A percentile compares a stretch with the other conserved stretches of the same genome.
Evolutionary conservation across 1,140 invertebrate species (phyloP).

Genomic region (Saccostrea echinata): DNA sequence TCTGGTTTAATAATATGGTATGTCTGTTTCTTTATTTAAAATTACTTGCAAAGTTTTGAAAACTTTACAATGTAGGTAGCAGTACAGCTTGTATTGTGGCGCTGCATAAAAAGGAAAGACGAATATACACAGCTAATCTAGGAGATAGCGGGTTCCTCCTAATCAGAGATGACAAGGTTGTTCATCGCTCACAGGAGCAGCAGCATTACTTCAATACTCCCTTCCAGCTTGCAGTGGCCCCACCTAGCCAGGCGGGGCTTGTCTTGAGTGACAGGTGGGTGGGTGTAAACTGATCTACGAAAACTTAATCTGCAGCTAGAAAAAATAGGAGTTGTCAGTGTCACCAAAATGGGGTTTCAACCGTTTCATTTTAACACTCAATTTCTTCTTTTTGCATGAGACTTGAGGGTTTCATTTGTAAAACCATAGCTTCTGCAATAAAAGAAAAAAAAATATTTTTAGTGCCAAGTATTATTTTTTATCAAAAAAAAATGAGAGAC

Average conservation of each 20-base stretch:
- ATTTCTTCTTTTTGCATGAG: no score
- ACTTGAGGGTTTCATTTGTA: no score
- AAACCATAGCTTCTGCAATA: no score
- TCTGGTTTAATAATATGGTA: no score
- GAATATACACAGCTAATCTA: slow-evolving; percentile 96
- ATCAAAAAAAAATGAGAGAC: no score
- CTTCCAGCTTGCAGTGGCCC: slow-evolving; percentile 96
- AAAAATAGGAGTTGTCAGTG: neutral
- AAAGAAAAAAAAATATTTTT: neutral
- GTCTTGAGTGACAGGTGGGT: slow-evolving; percentile 92
- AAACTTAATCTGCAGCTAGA: neutral
- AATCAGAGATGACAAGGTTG: slow-evolving; percentile 89
- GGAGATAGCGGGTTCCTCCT: slow-evolving; percentile 99
- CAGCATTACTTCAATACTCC: slow-evolving; percentile 99
- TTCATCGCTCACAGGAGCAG: slow-evolving; percentile 96
- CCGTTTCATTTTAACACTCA: no score
- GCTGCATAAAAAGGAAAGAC: slow-evolving; percentile 92
- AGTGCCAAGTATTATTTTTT: no score
- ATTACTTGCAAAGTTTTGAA: neutral
- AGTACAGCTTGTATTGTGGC: slow-evolving; percentile 98
- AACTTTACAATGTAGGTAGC: slow-evolving; percentile 85
- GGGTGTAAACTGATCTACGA: no score
- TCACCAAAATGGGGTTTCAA: neutral
- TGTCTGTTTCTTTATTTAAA: no score
- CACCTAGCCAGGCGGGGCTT: slow-evolving; percentile 90